These are phyloP conservation scores for Tolmerus cingulatus DNA, from an alignment of 2,888 invertebrate species.

Conservation along the genomic window DNA sequence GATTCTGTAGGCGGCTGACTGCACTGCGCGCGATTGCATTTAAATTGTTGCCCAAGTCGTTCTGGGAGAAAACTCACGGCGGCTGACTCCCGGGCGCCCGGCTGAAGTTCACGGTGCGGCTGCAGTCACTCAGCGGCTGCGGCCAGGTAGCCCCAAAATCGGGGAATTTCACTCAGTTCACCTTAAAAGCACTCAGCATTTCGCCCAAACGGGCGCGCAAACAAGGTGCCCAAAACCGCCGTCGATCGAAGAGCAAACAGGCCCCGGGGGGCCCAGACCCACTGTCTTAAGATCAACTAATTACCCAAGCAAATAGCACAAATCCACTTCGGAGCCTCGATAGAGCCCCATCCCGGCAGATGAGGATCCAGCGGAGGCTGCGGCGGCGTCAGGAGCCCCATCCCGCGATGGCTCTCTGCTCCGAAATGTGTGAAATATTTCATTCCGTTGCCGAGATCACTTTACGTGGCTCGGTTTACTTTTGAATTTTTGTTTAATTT, in stretches of 20 bases:
- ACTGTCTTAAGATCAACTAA: slow-evolving; percentile 21
- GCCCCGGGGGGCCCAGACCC: not conserved
- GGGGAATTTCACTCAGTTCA: not conserved
- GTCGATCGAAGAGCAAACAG: not conserved
- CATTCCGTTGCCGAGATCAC: not conserved
- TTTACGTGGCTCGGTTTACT: not conserved
- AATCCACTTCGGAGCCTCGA: not conserved
- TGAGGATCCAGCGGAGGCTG: not conserved
- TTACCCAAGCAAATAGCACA: not conserved
- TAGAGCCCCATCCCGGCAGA: not conserved
- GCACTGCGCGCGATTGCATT: not conserved
- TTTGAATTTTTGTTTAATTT: slow-evolving; percentile 13
- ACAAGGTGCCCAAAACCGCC: not conserved
- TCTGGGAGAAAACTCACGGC: not conserved
- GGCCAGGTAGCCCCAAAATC: not conserved
- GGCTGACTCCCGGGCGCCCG: not conserved
- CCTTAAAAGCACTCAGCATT: not conserved
- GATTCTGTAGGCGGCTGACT: slow-evolving; percentile 23
- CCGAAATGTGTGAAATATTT: slow-evolving; percentile 15
- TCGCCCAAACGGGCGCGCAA: not conserved
- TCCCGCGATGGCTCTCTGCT: not conserved
- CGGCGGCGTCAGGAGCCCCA: not conserved
- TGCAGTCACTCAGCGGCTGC: not conserved
- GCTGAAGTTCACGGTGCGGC: not conserved
- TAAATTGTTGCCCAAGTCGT: slow-evolving; percentile 17